A percentile compares a stretch with the other conserved stretches of the same genome.
Conservation (phyloP, 30 jellyfish, hydroid and myxozoan genomes). For the Calvadosia cruxmelitensis region DNA sequence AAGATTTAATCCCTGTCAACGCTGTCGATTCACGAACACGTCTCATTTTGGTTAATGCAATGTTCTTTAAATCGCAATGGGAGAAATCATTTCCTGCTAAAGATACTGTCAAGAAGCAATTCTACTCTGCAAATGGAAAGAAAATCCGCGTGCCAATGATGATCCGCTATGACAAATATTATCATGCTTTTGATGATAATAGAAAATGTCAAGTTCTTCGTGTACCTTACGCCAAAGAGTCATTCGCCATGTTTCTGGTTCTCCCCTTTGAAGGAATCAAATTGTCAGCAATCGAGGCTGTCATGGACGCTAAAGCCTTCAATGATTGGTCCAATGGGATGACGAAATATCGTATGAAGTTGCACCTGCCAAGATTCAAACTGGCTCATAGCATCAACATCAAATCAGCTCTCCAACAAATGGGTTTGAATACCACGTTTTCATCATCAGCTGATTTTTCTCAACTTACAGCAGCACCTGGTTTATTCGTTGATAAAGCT, state of each 20-base stretch:
- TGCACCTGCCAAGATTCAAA: not conserved
- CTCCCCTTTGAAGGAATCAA: not conserved
- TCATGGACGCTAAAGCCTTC: not conserved
- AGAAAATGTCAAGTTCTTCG: not conserved
- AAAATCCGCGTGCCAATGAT: not conserved
- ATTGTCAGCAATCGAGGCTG: not conserved
- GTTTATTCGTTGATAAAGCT: not conserved
- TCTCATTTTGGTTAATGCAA: not conserved
- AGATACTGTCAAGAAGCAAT: not conserved
- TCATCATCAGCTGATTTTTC: not conserved
- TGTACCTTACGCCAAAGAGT: not conserved
- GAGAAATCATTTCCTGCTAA: not conserved
- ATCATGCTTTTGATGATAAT: not conserved
- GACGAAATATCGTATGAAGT: not conserved
- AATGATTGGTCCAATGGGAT: not conserved
- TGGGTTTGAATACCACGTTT: not conserved
- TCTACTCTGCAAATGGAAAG: not conserved
- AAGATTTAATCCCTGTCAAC: not conserved
- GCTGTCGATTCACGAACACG: not conserved
- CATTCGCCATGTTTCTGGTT: not conserved
- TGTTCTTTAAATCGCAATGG: not conserved
- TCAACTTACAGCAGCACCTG: not conserved
- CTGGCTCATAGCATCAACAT: not conserved
- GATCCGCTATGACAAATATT: not conserved
- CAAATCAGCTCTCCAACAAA: not conserved